Percentiles rank a stretch among this genome's conserved stretches.
Evolutionary conservation across 2,113 vertebrate genomes (phyloP).

Genomic region (Dryoscopus gambensis): DNA sequence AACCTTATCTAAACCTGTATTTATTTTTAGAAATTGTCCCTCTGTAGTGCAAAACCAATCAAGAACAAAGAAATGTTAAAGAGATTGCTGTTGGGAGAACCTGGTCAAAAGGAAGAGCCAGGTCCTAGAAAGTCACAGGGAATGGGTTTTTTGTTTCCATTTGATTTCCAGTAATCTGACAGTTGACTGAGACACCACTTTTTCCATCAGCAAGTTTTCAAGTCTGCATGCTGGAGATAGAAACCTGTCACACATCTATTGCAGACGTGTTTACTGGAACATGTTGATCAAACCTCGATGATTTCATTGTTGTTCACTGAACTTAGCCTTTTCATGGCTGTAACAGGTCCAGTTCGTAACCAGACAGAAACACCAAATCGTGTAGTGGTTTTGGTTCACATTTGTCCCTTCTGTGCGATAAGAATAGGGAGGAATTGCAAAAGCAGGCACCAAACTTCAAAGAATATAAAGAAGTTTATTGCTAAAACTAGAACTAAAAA

Average conservation of each 20-base stretch:
- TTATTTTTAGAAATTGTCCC: not conserved
- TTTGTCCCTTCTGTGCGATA: no score
- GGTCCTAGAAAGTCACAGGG: not conserved
- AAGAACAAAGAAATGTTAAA: not conserved
- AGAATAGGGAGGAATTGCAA: no score
- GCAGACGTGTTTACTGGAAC: not conserved
- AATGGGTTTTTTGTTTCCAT: not conserved
- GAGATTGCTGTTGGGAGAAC: not conserved
- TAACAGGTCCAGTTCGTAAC: no score
- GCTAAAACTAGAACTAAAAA: no score
- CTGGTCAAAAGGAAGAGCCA: not conserved
- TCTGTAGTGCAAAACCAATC: not conserved
- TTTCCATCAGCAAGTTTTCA: not conserved
- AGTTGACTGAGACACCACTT: not conserved
- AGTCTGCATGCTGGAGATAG: not conserved
- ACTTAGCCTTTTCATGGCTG: not conserved
- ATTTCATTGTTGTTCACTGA: rapidly evolving
- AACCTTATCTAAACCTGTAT: not conserved
- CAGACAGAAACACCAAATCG: no score
- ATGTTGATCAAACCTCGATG: not conserved
- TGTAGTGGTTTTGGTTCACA: no score
- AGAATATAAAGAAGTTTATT: no score
- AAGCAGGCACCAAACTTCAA: no score
- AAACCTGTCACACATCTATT: not conserved
- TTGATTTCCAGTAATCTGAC: not conserved